These are phyloP conservation scores for Julus scanicus DNA, from an alignment of 2,888 invertebrate genomes.

Conservation along the genomic window DNA sequence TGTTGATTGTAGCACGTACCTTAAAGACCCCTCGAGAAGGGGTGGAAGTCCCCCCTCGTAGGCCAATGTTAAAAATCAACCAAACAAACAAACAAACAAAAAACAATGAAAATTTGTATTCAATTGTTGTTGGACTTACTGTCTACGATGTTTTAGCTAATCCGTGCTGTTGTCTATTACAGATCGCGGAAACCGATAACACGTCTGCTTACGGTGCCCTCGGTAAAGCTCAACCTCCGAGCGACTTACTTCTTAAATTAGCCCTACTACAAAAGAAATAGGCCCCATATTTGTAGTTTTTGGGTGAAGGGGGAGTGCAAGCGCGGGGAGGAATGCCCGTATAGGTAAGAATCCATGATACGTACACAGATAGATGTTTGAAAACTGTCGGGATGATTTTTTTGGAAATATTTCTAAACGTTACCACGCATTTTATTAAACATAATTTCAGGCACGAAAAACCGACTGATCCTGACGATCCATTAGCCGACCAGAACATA, in stretches of 20 bases:
- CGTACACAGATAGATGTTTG: too few relatives aligned
- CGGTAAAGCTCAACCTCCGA: slow-evolving; percentile 75
- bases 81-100: too few relatives aligned
- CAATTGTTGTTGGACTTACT: too few relatives aligned
- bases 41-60: too few relatives aligned
- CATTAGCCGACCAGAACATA: slow-evolving; percentile 94
- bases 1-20: too few relatives aligned
- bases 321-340: slow-evolving; percentile 96
- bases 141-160: not conserved
- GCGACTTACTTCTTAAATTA: slow-evolving; percentile 85
- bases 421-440: not conserved
- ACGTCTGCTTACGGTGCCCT: slow-evolving; percentile 67
- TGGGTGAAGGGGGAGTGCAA: slow-evolving; percentile 99
- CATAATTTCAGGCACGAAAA: slow-evolving; percentile 82
- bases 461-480: slow-evolving; percentile 97
- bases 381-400: not conserved
- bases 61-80: too few relatives aligned
- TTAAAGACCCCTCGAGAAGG: too few relatives aligned
- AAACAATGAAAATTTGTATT: not conserved
- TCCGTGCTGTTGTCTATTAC: slow-evolving; percentile 53
- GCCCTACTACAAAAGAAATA: slow-evolving; percentile 96
- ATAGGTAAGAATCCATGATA: slow-evolving; percentile 68
- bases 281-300: slow-evolving; percentile 96
- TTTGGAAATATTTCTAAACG: not conserved
- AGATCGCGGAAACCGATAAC: slow-evolving; percentile 67